Percentiles rank a stretch among this genome's conserved stretches.
Evolutionary conservation across 2,888 invertebrate genomes (phyloP).

Genomic region (Idaea dimidiata): DNA sequence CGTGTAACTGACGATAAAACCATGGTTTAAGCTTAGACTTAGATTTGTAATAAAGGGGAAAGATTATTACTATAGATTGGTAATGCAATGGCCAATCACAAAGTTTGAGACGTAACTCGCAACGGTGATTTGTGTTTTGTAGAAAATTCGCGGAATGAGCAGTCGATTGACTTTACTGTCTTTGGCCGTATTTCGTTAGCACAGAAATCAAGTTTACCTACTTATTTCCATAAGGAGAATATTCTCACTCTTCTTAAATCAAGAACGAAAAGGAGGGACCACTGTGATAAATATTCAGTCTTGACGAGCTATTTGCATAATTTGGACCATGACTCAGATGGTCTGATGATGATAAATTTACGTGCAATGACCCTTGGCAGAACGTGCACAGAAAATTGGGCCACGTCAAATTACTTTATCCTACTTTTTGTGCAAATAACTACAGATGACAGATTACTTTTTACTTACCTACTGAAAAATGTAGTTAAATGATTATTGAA

Average conservation of each 20-base stretch:
- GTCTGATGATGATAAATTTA: conserved; percentile 68
- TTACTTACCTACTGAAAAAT: conserved; percentile 3
- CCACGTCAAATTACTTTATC: conserved; percentile 42
- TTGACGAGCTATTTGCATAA: conserved; percentile 47
- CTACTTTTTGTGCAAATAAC: conserved; percentile 41
- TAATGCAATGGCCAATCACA: too few relatives aligned
- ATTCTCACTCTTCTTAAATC: not conserved
- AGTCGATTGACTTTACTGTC: too few relatives aligned
- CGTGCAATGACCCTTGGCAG: conserved; percentile 46
- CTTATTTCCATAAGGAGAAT: not conserved
- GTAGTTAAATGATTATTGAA: not conserved
- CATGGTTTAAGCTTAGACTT: too few relatives aligned
- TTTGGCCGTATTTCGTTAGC: too few relatives aligned
- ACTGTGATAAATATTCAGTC: conserved; percentile 23
- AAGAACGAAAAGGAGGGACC: conserved; percentile 13
- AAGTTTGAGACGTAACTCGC: too few relatives aligned
- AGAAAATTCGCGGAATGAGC: too few relatives aligned
- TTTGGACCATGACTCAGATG: conserved; percentile 43
- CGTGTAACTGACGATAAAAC: too few relatives aligned
- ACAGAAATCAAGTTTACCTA: not conserved
- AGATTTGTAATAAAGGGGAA: too few relatives aligned
- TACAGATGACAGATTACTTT: conserved; percentile 1
- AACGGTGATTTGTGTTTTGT: too few relatives aligned
- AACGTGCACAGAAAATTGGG: conserved; percentile 58
- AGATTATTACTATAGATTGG: too few relatives aligned